Base-by-base conservation (phyloP, 2,113 vertebrate genomes). In the Nipponia nippon region DNA sequence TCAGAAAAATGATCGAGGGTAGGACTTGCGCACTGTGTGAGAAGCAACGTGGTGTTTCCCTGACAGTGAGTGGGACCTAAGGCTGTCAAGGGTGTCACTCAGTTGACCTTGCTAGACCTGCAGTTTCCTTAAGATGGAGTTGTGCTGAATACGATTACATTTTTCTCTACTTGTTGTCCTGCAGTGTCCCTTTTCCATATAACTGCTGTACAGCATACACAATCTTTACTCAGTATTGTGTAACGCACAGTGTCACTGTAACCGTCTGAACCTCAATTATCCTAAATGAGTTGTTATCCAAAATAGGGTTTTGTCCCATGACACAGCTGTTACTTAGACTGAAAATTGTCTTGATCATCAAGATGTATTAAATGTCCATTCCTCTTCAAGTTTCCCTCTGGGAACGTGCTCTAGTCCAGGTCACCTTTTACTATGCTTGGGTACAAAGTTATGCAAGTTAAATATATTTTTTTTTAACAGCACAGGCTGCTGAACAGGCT, bases 1-100 rank as follows among this genome's bases (percentile, higher is more conserved):
- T 97, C 96, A 96, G 71, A 56, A 86, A 96, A 96, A 97, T 82
- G 93, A 88, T 81, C 1, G 38, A 92, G 73, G 88, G 50, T 63
- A 65, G 53, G 69, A 46, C 77, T 92, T 38, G 73, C 4, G 21
- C 13, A 0, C 55, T 83, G 59, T 34, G 44, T 16, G 73, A 93
- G 80, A n/a, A 72, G 29, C 73, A 77, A 3, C 0, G 1, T 1
- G 2, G 85, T 72, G 13, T 91, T 94, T 97, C 81, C 73, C 70
- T 83, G 90, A 42, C 86, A 55, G 15, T 7, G 86, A 86, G 11
- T 0, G 5, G 61, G 87, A 84, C 94, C 77, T 7, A 13, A 46
- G 82, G 47, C 93, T 95, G 83, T 70, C 96, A 93, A 0, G 1
- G 0, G n/a, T 90, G 96, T 87, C 94, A 73, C 86, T 82, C 73